These are phyloP conservation scores for Catagonus wagneri DNA, from an alignment of 2,113 vertebrate species.

Conservation along the genomic window DNA sequence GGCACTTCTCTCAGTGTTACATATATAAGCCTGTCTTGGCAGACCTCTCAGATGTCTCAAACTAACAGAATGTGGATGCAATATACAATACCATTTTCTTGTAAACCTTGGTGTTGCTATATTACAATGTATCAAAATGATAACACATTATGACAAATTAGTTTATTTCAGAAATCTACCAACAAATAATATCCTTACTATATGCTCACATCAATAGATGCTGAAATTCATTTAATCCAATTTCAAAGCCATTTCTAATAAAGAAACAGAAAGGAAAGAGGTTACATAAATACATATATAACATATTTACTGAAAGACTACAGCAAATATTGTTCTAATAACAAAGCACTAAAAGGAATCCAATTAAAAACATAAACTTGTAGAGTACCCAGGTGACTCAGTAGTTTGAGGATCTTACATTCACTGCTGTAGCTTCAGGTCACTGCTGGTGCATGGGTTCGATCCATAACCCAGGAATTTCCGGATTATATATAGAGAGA, in stretches of 20 bases:
- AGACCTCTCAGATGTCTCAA: not conserved
- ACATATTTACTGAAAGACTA: not conserved
- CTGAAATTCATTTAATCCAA: not conserved
- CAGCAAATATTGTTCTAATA: not conserved
- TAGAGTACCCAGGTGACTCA: not conserved
- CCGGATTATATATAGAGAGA: not conserved
- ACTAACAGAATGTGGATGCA: not conserved
- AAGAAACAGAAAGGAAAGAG: not conserved
- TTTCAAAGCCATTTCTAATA: not conserved
- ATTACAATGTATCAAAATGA: not conserved
- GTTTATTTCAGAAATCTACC: not conserved
- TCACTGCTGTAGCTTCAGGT: too few relatives aligned
- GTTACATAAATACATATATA: not conserved
- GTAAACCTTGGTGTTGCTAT: not conserved
- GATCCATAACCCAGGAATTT: too few relatives aligned
- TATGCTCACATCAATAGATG: not conserved
- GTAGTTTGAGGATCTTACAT: not conserved
- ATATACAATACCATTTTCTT: not conserved
- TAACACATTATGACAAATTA: constrained; percentile 7
- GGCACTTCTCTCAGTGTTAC: not conserved
- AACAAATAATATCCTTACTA: not conserved
- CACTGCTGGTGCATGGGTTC: too few relatives aligned
- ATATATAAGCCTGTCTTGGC: not conserved
- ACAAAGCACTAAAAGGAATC: not conserved
- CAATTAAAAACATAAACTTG: not conserved